Evolutionary conservation across 1,140 invertebrate species (phyloP), one percentile per base, ranked within the genome.

Genomic region (Temnothorax nylanderi): DNA sequence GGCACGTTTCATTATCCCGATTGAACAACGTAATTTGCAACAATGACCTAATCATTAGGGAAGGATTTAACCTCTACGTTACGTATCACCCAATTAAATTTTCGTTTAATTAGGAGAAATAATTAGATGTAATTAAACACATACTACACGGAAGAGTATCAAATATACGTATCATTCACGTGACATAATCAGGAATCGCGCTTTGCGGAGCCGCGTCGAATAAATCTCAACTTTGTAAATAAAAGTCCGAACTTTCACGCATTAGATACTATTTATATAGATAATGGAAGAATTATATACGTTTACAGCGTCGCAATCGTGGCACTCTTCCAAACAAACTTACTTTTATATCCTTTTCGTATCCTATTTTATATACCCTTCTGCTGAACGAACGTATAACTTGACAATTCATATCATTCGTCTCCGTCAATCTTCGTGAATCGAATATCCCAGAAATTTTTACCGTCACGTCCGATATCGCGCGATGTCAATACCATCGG

Each of bases 191-290:
- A 10, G 32, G 34, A 41, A 37, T 69, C 34, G 47, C 37, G 44
- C 5, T 41, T 13, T 16, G 34, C 32, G 34, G 18, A 34, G 54
- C 13, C 49, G 34, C 34, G 13, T 51, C 44, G n/a, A 69, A 21
- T 13, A 13, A 41, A 75, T 41, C 44, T 37, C 5, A 16, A 72
- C 21, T 72, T 72, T 56, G 34, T 47, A 60, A 82, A 74, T 18
- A 26, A 71, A 74, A 47, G 34, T 32, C n/a, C 34, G n/a, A 47
- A 60, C 54, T 82, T 82, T 82, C 80, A n/a, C 69, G 69, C 37
- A 18, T 49, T 49, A 11, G 13, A 49, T 21, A 11, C n/a, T 21
- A 21, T 26, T 56, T 16, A 26, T 26, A 26, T 26, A 26, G 37
- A 72, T 64, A 64, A 78, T 54, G 64, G 37, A 41, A 54, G 26